These are phyloP conservation scores for Lycocorax pyrrhopterus DNA, from an alignment of 2,113 vertebrate genomes.

Conservation along the genomic window DNA sequence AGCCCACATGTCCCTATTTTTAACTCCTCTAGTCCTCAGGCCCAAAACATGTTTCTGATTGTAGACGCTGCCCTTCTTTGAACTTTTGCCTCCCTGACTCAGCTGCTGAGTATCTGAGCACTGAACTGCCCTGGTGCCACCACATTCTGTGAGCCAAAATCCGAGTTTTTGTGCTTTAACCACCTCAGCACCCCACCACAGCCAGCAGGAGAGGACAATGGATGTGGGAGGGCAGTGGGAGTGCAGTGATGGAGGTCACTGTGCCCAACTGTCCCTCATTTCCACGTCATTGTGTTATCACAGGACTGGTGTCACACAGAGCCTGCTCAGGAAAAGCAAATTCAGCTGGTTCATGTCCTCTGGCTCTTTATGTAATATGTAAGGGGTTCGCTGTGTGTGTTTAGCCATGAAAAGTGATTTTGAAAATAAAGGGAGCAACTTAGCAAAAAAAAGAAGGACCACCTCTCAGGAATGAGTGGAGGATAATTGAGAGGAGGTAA, in stretches of 20 bases:
- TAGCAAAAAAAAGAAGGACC: neutral
- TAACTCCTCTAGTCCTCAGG: slow-evolving; percentile 43
- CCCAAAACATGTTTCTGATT: slow-evolving; percentile 42
- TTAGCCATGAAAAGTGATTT: neutral
- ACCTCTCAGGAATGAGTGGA: neutral
- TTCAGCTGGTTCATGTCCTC: neutral
- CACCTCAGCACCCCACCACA: neutral
- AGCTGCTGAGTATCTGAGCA: neutral
- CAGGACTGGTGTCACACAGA: neutral
- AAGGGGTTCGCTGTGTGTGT: neutral
- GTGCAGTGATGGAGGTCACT: neutral
- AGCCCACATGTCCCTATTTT: slow-evolving; percentile 51
- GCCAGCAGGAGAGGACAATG: neutral
- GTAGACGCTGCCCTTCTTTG: slow-evolving; percentile 42
- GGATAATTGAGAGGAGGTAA: neutral
- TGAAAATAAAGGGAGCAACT: neutral
- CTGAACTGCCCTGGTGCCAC: neutral
- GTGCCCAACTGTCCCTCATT: neutral
- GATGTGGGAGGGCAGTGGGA: neutral
- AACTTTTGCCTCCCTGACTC: slow-evolving; percentile 50
- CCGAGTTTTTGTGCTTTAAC: neutral
- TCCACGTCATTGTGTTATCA: neutral
- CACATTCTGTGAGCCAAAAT: neutral
- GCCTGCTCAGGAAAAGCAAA: neutral
- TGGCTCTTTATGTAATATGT: neutral